Conservation (phyloP, 2,888 invertebrate genomes). For the Caenorhabditis sinica region DNA sequence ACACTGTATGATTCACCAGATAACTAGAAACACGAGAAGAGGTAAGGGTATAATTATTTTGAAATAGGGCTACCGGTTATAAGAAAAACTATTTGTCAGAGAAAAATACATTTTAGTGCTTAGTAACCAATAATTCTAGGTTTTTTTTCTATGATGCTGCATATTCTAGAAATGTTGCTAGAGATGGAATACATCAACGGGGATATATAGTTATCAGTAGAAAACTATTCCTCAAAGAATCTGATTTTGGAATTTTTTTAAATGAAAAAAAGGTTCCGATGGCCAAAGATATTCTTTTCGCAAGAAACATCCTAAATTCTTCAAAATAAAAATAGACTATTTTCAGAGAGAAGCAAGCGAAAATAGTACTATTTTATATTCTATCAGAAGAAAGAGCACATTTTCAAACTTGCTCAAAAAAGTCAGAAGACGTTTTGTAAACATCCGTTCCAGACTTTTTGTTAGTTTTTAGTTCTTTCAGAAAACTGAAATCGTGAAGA, state of each 20-base stretch:
- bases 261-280: too few relatives aligned
- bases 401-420: not conserved
- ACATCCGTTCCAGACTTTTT: conserved; percentile 37
- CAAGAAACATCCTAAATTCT: too few relatives aligned
- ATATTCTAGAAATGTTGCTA: too few relatives aligned
- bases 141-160: too few relatives aligned
- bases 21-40: not conserved
- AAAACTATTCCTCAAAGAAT: too few relatives aligned
- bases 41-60: not conserved
- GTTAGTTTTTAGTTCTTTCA: conserved; percentile 29
- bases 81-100: too few relatives aligned
- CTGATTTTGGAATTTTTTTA: too few relatives aligned
- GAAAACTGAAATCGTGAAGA: conserved; percentile 1
- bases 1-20: conserved; percentile 11
- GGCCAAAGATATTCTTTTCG: too few relatives aligned
- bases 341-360: not conserved
- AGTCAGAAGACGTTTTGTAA: conserved; percentile 28
- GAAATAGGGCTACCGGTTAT: not conserved
- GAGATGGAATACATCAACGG: too few relatives aligned
- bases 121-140: too few relatives aligned
- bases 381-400: not conserved
- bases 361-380: not conserved
- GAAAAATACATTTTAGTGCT: too few relatives aligned
- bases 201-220: too few relatives aligned
- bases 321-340: not conserved